Conservation (phyloP, 2,797 vertebrate species). For the Ptychadena robeensis region DNA sequence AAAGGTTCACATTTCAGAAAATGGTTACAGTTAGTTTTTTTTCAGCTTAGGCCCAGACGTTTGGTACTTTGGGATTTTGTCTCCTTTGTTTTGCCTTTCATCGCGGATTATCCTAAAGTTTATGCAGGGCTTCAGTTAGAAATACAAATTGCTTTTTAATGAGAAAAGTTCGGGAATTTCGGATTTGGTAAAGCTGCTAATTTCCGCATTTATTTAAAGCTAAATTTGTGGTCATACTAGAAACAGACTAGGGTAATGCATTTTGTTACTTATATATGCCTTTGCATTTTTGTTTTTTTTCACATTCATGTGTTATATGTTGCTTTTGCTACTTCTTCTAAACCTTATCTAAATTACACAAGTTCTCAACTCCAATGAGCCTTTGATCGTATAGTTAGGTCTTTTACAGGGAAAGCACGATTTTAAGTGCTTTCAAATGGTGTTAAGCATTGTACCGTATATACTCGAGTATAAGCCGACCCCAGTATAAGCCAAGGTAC, state of each 20-base stretch:
- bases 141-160: conserved; percentile 27
- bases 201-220: conserved; percentile 1
- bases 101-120: conserved; percentile 16
- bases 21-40: conserved; percentile 29
- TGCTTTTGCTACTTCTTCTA: neutral
- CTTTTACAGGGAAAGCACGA: too few species aligned
- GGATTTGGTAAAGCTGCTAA: conserved; percentile 10
- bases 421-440: too few species aligned
- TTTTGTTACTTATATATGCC: neutral
- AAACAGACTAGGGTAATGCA: neutral
- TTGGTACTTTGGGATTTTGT: conserved; percentile 21
- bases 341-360: too few species aligned
- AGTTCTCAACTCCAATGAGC: too few species aligned
- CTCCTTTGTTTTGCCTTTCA: conserved; percentile 30
- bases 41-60: neutral
- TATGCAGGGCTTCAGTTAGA: conserved; percentile 13
- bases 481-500: too few species aligned
- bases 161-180: neutral
- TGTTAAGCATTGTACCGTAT: too few species aligned
- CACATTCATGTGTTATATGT: neutral
- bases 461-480: too few species aligned
- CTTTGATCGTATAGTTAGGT: too few species aligned
- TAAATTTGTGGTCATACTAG: neutral
- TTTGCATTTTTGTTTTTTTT: neutral
- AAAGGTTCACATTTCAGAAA: conserved; percentile 23